phyloP scores from a whole-genome alignment of 2,888 invertebrate species.

The Cataglyphis albicans region DNA sequence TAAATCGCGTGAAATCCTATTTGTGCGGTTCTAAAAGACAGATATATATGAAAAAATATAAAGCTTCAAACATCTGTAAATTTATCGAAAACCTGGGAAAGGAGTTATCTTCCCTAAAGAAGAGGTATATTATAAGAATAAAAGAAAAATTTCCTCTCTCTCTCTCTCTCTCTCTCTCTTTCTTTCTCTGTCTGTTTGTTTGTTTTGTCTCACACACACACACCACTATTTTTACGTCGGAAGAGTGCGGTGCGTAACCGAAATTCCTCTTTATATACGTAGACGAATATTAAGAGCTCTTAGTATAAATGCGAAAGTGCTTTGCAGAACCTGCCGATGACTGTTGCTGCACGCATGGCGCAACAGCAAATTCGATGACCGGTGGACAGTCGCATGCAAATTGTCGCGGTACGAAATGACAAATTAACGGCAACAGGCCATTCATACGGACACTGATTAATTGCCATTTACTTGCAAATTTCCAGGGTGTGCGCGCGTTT shows the following conservation, averaged over 20 bases:
- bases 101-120: not conserved
- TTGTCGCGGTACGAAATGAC: conserved; percentile 82
- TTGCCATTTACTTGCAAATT: conserved; percentile 86
- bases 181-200: too few species aligned
- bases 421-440: conserved; percentile 81
- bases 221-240: not conserved
- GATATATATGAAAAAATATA: not conserved
- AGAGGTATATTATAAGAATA: not conserved
- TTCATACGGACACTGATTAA: conserved; percentile 84
- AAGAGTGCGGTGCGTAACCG: not conserved
- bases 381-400: conserved; percentile 78
- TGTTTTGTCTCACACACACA: too few species aligned
- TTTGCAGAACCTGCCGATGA: conserved; percentile 21
- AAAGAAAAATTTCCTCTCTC: not conserved
- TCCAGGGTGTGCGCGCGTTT: conserved; percentile 78
- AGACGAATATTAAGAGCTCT: conserved; percentile 30
- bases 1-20: conserved; percentile 17
- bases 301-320: conserved; percentile 18
- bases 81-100: not conserved
- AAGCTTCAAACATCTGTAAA: conserved; percentile 2
- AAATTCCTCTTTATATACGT: conserved; percentile 16
- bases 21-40: not conserved
- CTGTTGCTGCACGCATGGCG: conserved; percentile 54
- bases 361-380: conserved; percentile 62
- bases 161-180: too few species aligned